Conservation (phyloP, 2,888 invertebrate genomes). For the Agrilus biguttatus region DNA sequence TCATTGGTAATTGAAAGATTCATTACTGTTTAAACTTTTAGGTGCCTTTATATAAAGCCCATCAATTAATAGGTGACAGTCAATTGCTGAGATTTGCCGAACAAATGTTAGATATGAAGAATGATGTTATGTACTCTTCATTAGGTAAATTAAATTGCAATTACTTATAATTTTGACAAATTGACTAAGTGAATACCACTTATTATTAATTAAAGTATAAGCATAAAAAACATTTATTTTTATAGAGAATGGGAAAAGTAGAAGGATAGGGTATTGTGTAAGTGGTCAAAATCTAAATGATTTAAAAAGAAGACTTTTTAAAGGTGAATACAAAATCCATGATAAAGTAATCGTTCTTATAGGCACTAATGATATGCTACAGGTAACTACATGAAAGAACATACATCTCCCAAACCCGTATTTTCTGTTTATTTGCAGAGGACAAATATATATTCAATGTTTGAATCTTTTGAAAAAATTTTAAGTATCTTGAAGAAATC, state of each 20-base stretch:
- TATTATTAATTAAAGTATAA: too few relatives aligned
- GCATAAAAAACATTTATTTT: background rate
- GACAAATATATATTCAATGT: background rate
- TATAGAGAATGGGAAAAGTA: background rate
- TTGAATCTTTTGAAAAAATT: background rate
- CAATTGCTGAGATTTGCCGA: slow-evolving; percentile 6
- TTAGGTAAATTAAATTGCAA: background rate
- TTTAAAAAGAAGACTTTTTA: background rate
- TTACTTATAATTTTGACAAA: background rate
- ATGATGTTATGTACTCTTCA: background rate
- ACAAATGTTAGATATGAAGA: slow-evolving; percentile 2
- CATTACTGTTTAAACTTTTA: too few relatives aligned
- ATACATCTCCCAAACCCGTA: background rate
- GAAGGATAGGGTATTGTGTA: slow-evolving; percentile 7
- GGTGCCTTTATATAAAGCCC: slow-evolving; percentile 1
- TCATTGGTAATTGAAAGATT: too few relatives aligned
- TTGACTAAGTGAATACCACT: background rate
- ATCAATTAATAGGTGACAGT: slow-evolving; percentile 8
- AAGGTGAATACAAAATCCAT: slow-evolving; percentile 1
- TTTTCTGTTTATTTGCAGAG: slow-evolving; percentile 1
- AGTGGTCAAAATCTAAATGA: slow-evolving; percentile 8
- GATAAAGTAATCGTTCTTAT: slow-evolving; percentile 7
- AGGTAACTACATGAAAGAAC: slow-evolving; percentile 3
- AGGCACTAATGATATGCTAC: slow-evolving; percentile 7
- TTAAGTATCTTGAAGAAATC: slow-evolving; percentile 2